These are phyloP conservation scores for Arnoldichthys spilopterus DNA, from an alignment of 2,797 vertebrate species.

Conservation along the genomic window DNA sequence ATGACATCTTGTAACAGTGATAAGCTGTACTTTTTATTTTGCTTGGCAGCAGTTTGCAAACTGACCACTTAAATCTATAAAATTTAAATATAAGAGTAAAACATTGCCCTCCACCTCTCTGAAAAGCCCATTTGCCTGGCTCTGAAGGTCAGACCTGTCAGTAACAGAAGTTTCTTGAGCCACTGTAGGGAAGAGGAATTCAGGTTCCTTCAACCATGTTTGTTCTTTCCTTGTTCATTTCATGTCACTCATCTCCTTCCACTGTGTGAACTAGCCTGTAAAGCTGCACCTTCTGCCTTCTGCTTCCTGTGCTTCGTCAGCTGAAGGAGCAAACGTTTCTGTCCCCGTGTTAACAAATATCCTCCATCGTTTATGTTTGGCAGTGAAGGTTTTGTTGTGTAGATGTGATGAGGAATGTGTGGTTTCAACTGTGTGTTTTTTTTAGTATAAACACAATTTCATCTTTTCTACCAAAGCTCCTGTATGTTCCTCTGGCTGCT, in stretches of 20 bases:
- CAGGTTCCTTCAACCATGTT: constrained; percentile 12
- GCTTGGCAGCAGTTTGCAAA: neutral
- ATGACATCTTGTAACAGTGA: too few species aligned
- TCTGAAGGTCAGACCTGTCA: neutral
- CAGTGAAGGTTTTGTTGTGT: neutral
- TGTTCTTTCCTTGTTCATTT: constrained; percentile 11
- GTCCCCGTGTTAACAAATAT: constrained; percentile 20
- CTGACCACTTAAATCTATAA: neutral
- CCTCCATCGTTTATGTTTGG: neutral
- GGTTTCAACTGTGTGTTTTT: neutral
- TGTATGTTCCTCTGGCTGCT: constrained; percentile 31
- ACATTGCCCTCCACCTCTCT: neutral
- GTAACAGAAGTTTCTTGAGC: constrained; percentile 32
- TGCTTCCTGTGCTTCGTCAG: constrained; percentile 10
- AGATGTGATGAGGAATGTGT: neutral
- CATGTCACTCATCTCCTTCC: constrained; percentile 22
- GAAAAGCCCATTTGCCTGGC: neutral
- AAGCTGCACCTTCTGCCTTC: constrained; percentile 19
- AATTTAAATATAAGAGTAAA: neutral
- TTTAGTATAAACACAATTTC: neutral
- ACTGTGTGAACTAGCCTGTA: constrained; percentile 19
- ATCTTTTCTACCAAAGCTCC: neutral
- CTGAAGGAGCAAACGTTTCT: constrained; percentile 31
- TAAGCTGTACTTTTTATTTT: too few species aligned
- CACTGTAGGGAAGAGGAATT: constrained; percentile 21